Evolutionary conservation across 30 jellyfish, hydroid and myxozoan species (phyloP), one percentile per base, ranked within the genome.

Genomic region (Phacellophora camtschatica): DNA sequence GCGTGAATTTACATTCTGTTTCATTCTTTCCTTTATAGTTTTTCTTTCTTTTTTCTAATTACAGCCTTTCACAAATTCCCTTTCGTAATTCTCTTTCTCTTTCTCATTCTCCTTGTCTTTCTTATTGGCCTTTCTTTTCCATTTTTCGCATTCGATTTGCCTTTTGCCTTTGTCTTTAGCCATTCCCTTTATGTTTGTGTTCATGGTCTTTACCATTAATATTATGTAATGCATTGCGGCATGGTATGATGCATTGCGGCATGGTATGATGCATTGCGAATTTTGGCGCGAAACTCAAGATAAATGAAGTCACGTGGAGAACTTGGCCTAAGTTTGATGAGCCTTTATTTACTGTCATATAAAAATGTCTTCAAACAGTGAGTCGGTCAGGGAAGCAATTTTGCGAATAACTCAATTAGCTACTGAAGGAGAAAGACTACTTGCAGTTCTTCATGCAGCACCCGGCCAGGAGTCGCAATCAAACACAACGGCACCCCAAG

Each of bases 191-290:
- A 18, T 41, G 1, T 39, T 39, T 39, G 11, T 39, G 51, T 39
- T 39, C 71, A 0, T 58, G 13, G 24, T 53, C 24, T 10, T 20
- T 10, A 0, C 67, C n/a, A 10, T 53, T 53, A 15, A 10, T 0
- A 0, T 15, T 53, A 10, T 15, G 13, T n/a, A n/a, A n/a, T n/a
- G n/a, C n/a, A n/a, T n/a, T 53, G n/a, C 24, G 24, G n/a, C 67
- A n/a, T 53, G n/a, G 24, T 20, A 53, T 53, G 67, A 53, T 53
- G 67, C 67, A 53, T 53, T 53, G 67, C 13, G 13, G 67, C 67
- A 53, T 53, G 13, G 67, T 20, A 20, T 15, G 25, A 53, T 53
- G 67, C 66, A 51, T 51, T 51, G 66, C 66, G 66, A 51, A 18
- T 51, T 51, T 51, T 51, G 66, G 66, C 66, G 66, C 28, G 66